These are phyloP conservation scores for Illadopsis cleaveri DNA, from an alignment of 2,113 vertebrate species.

Conservation along the genomic window DNA sequence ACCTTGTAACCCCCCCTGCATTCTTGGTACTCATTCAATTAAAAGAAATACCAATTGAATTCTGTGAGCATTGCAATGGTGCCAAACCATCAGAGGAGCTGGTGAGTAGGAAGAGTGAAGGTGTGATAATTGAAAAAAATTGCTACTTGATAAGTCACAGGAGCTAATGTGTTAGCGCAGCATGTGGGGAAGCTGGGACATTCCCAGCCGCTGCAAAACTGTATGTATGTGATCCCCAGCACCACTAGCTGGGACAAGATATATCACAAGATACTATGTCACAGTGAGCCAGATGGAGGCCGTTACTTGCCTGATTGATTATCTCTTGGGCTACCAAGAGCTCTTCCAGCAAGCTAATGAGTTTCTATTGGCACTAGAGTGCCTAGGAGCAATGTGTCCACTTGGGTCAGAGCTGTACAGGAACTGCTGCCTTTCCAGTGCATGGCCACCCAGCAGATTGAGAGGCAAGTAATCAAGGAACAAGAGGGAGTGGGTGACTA, in stretches of 20 bases:
- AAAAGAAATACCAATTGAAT: conserved; percentile 65
- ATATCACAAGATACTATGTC: conserved; percentile 75
- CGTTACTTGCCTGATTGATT: conserved; percentile 79
- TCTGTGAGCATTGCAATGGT: conserved; percentile 62
- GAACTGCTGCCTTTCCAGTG: background rate
- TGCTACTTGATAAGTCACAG: conserved; percentile 71
- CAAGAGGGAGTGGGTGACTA: background rate
- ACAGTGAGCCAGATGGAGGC: conserved; percentile 76
- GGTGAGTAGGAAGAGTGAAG: conserved; percentile 67
- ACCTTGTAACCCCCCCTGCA: too few relatives aligned
- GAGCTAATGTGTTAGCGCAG: conserved; percentile 69
- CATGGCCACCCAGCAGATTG: fast-evolving
- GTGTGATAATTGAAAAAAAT: conserved; percentile 78
- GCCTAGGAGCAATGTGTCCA: conserved; percentile 23
- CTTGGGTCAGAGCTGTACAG: conserved; percentile 49
- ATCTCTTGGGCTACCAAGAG: conserved; percentile 68
- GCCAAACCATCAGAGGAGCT: conserved; percentile 68
- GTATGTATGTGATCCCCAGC: conserved; percentile 62
- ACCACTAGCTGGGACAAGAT: conserved; percentile 74
- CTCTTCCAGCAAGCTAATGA: conserved; percentile 71
- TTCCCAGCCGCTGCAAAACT: conserved; percentile 68
- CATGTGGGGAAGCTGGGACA: conserved; percentile 60
- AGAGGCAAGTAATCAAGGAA: background rate
- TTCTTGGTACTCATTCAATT: conserved; percentile 68
- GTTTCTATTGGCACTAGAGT: conserved; percentile 54